phyloP scores from a whole-genome alignment of 2,888 invertebrate genomes.

The Cryptus viduatorius region DNA sequence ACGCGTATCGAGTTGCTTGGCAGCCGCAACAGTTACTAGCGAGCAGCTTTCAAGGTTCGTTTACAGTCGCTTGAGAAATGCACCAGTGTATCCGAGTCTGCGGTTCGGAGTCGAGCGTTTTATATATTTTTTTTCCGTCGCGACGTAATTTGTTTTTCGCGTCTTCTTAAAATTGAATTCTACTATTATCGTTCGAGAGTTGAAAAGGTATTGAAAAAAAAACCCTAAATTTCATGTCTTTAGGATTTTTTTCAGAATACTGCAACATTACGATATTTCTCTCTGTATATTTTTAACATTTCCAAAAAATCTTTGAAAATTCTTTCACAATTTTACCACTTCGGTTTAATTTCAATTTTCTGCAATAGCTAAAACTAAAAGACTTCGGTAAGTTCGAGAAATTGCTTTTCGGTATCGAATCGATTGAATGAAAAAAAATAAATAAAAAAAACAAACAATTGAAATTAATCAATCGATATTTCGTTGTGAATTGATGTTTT shows the following conservation, averaged over 20 bases:
- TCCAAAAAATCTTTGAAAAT: neutral
- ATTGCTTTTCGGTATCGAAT: neutral
- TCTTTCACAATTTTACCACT: no score
- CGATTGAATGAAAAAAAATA: no score
- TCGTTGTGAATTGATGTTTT: slow-evolving; percentile 63
- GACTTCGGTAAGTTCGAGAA: neutral
- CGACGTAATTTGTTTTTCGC: neutral
- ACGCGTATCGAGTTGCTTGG: slow-evolving; percentile 61
- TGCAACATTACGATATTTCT: neutral
- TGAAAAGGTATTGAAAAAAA: neutral
- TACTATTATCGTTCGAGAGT: neutral
- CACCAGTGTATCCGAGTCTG: slow-evolving; percentile 32
- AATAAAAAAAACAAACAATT: no score
- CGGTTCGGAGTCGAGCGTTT: neutral
- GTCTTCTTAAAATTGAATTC: slow-evolving; percentile 1
- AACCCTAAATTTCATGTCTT: neutral
- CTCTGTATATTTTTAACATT: neutral
- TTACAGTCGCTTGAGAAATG: slow-evolving; percentile 3
- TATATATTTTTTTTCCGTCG: neutral
- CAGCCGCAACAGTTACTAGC: slow-evolving; percentile 20
- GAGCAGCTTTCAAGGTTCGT: slow-evolving; percentile 37
- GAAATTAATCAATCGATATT: neutral
- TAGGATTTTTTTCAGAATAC: no score
- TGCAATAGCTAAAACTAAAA: neutral
- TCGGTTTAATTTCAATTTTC: neutral